Conservation (phyloP, 2,888 invertebrate genomes). For the Hirtodrosophila trivittata region DNA sequence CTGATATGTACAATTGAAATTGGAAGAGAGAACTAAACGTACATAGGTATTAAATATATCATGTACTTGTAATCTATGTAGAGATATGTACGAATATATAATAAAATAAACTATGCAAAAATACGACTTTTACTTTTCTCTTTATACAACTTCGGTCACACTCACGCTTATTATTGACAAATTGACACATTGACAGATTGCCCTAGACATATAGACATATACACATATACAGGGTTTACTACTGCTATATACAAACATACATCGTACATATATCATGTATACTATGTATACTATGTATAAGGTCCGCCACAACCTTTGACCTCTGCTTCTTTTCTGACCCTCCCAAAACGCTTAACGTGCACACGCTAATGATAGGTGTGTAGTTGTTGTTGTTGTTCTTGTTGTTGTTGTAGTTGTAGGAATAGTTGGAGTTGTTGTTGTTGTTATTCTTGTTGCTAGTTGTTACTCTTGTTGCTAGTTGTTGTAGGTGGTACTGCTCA, state of each 20-base stretch:
- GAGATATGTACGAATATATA: constrained; percentile 12
- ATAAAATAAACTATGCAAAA: constrained; percentile 51
- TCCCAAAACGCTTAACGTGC: constrained; percentile 42
- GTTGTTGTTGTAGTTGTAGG: constrained; percentile 38
- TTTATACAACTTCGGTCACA: constrained; percentile 4
- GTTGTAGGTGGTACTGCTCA: constrained; percentile 69
- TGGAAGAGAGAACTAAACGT: constrained; percentile 48
- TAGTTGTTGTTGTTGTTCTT: constrained; percentile 35
- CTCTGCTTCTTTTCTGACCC: no score
- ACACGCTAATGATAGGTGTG: constrained; percentile 40
- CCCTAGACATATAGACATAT: constrained; percentile 11
- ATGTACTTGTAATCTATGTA: constrained; percentile 33
- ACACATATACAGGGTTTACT: constrained; percentile 11
- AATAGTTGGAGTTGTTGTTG: constrained; percentile 44
- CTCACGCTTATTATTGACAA: constrained; percentile 8
- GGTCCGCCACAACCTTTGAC: constrained; percentile 14
- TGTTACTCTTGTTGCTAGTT: constrained; percentile 30
- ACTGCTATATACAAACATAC: constrained; percentile 8
- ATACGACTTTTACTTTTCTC: constrained; percentile 13
- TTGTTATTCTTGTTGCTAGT: constrained; percentile 38
- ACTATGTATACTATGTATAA: background rate
- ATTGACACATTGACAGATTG: constrained; percentile 17
- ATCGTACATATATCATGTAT: background rate
- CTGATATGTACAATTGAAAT: constrained; percentile 73
- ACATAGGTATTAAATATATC: background rate